These are phyloP conservation scores for Caretta caretta DNA, from an alignment of 2,113 vertebrate species.

Conservation along the genomic window DNA sequence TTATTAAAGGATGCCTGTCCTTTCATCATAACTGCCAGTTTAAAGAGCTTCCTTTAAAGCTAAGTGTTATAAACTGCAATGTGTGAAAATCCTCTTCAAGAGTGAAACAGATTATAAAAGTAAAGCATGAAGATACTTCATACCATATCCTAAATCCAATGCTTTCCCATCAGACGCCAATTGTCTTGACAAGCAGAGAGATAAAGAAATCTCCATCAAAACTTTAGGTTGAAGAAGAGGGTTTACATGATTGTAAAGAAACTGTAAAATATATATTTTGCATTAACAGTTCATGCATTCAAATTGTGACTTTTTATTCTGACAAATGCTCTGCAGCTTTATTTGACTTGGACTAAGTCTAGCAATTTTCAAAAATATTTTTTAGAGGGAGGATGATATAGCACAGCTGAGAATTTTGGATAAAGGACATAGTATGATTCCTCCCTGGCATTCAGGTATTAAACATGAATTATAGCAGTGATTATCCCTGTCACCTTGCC, in stretches of 20 bases:
- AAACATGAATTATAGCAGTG: constrained; percentile 89
- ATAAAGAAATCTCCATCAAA: constrained; percentile 27
- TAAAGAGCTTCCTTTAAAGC: background rate
- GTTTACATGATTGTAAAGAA: constrained; percentile 10
- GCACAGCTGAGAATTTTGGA: constrained; percentile 70
- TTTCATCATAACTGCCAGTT: background rate
- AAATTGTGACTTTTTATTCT: constrained; percentile 32
- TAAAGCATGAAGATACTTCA: background rate
- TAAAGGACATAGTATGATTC: constrained; percentile 81
- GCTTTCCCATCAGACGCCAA: background rate
- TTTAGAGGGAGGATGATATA: constrained; percentile 17
- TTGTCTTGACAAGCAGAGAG: constrained; percentile 35
- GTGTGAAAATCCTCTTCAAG: background rate
- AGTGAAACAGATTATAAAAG: background rate
- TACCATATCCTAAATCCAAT: background rate
- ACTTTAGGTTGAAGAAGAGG: constrained; percentile 16
- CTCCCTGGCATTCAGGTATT: constrained; percentile 85
- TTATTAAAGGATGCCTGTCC: background rate
- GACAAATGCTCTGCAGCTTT: background rate
- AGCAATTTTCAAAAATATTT: constrained; percentile 62
- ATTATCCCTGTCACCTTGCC: constrained; percentile 91
- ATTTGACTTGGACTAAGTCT: constrained; percentile 34
- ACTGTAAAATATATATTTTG: constrained; percentile 18
- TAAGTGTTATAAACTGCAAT: background rate
- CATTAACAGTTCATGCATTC: constrained; percentile 43